Percentiles rank a stretch among this genome's conserved stretches.
These are phyloP conservation scores for Drosophila paracracens DNA, from an alignment of 2,888 invertebrate genomes.

Conservation along the genomic window DNA sequence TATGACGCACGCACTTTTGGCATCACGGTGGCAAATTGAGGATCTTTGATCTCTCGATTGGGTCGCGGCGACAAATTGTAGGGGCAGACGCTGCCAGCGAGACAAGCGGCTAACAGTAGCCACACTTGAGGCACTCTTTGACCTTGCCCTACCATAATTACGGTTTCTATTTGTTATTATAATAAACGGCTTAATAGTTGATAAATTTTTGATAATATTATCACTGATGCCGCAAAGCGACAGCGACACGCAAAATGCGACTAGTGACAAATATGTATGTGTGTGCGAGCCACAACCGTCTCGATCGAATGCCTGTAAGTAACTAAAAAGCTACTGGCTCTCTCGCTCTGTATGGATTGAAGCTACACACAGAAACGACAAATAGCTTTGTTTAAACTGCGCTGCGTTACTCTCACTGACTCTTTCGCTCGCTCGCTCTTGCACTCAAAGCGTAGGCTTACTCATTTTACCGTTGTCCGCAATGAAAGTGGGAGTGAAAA, in stretches of 20 bases:
- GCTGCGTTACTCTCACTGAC: conserved; percentile 10
- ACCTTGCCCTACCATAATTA: conserved; percentile 49
- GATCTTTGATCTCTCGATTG: conserved; percentile 82
- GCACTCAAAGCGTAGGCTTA: conserved; percentile 44
- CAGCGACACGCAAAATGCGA: conserved; percentile 4
- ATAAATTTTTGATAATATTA: conserved; percentile 46
- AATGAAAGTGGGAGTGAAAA: conserved; percentile 14
- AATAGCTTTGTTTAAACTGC: conserved; percentile 39
- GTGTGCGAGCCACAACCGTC: conserved; percentile 24
- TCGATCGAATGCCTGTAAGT: conserved; percentile 29
- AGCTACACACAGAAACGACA: neutral
- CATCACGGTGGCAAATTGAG: conserved; percentile 73
- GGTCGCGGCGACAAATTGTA: conserved; percentile 84
- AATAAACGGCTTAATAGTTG: conserved; percentile 17
- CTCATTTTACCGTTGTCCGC: conserved; percentile 66
- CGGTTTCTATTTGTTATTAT: conserved; percentile 7
- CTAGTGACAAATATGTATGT: neutral
- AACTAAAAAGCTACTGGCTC: conserved; percentile 37
- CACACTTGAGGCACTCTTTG: conserved; percentile 4
- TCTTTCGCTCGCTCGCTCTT: conserved; percentile 4
- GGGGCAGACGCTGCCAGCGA: conserved; percentile 35
- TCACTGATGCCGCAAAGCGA: conserved; percentile 38
- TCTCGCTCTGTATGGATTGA: neutral
- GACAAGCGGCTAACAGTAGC: conserved; percentile 20
- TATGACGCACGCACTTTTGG: conserved; percentile 83